A percentile compares a stretch with the other conserved stretches of the same genome.
phyloP scores from a whole-genome alignment of 1,140 invertebrate species.

The Nixonia krombeini region DNA sequence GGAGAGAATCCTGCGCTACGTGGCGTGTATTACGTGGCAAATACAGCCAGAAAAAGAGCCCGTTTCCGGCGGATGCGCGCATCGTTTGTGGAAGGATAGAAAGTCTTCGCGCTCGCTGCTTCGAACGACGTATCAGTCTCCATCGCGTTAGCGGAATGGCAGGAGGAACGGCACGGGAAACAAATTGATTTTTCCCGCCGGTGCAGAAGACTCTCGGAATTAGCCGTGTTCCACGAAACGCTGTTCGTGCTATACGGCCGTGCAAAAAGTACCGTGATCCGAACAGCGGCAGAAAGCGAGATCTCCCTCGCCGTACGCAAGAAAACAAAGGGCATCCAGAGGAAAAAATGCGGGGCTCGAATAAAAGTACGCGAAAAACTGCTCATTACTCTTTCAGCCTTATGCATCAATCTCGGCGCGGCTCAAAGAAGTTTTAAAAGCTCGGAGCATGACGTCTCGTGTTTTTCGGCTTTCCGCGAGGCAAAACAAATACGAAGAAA shows the following conservation, averaged over 20 bases:
- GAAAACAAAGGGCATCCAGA: no score
- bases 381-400: background rate
- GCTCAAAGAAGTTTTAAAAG: conserved; percentile 1
- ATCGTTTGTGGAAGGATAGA: conserved; percentile 48
- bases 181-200: background rate
- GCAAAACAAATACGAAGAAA: conserved; percentile 48
- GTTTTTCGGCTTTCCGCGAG: conserved; percentile 31
- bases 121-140: conserved; percentile 21
- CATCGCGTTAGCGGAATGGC: conserved; percentile 11
- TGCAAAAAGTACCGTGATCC: no score
- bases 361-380: background rate
- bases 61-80: conserved; percentile 54
- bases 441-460: conserved; percentile 21
- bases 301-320: no score
- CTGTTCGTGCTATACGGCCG: no score
- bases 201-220: conserved; percentile 7
- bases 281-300: no score
- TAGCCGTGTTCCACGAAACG: background rate
- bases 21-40: conserved; percentile 23
- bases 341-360: no score
- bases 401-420: background rate
- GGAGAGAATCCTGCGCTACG: conserved; percentile 13
- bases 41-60: conserved; percentile 28
- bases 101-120: conserved; percentile 26
- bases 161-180: background rate